A percentile compares a stretch with the other conserved stretches of the same genome.
These are phyloP conservation scores for Sturmia bella DNA, from an alignment of 2,888 invertebrate genomes.

Conservation along the genomic window DNA sequence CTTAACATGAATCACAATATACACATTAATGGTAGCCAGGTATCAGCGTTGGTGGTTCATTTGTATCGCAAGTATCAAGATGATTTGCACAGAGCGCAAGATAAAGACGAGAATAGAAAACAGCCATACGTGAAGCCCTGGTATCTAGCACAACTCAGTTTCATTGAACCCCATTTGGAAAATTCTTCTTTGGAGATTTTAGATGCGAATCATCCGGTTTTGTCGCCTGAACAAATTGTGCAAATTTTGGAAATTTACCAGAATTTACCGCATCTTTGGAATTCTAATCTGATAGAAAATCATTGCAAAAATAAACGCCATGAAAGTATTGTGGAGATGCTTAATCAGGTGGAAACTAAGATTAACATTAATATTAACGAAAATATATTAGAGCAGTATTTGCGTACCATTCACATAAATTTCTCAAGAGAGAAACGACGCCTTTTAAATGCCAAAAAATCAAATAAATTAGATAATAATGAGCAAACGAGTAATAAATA, in stretches of 20 bases:
- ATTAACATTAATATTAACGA: slow-evolving; percentile 47
- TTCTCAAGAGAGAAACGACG: slow-evolving; percentile 59
- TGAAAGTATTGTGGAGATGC: slow-evolving; percentile 54
- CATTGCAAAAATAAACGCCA: slow-evolving; percentile 62
- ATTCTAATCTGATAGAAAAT: slow-evolving; percentile 60
- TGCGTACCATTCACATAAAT: slow-evolving; percentile 52
- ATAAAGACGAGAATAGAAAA: slow-evolving; percentile 37
- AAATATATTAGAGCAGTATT: slow-evolving; percentile 53
- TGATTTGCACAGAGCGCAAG: slow-evolving; percentile 36
- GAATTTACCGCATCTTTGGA: slow-evolving; percentile 59
- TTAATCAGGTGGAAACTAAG: slow-evolving; percentile 38
- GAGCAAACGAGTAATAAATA: slow-evolving; percentile 2
- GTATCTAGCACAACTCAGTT: slow-evolving; percentile 51
- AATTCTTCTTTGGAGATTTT: slow-evolving; percentile 47
- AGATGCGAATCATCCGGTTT: slow-evolving; percentile 29
- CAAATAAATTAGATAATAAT: slow-evolving; percentile 3
- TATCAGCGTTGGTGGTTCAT: slow-evolving; percentile 49
- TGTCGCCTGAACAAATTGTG: slow-evolving; percentile 46
- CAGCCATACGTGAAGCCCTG: slow-evolving; percentile 36
- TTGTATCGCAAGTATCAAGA: slow-evolving; percentile 57
- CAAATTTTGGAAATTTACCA: slow-evolving; percentile 54
- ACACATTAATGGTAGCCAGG: slow-evolving; percentile 51
- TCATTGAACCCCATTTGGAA: slow-evolving; percentile 58
- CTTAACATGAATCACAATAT: slow-evolving; percentile 49
- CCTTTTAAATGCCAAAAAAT: slow-evolving; percentile 45